Conservation (phyloP, 1,140 invertebrate species). For the Neuroterus valhalla region DNA sequence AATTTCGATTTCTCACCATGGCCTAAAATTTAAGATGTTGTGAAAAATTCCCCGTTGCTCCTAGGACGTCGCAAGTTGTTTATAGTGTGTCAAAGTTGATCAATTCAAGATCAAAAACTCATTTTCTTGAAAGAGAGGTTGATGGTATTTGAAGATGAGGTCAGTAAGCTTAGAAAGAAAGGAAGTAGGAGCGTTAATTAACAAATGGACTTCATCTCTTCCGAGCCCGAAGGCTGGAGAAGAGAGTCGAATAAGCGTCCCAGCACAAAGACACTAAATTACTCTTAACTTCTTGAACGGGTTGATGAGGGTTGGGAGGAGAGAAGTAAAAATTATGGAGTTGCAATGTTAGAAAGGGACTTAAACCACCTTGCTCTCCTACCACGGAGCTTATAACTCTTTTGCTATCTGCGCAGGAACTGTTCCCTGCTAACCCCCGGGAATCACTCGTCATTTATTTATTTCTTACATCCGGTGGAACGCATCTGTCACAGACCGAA, state of each 20-base stretch:
- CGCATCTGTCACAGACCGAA: slow-evolving; percentile 53
- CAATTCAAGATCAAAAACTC: no score
- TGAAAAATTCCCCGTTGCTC: no score
- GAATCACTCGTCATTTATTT: slow-evolving; percentile 71
- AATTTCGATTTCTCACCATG: no score
- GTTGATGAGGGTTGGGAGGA: slow-evolving; percentile 40
- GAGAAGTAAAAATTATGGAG: slow-evolving; percentile 73
- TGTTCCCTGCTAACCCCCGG: slow-evolving; percentile 58
- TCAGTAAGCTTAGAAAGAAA: slow-evolving; percentile 11
- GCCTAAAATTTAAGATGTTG: no score
- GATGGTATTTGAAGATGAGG: slow-evolving; percentile 12
- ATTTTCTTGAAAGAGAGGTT: slow-evolving; percentile 14
- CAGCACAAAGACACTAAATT: slow-evolving; percentile 69
- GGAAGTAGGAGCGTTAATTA: slow-evolving; percentile 45
- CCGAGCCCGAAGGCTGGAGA: slow-evolving; percentile 14
- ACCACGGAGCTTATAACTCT: slow-evolving; percentile 67
- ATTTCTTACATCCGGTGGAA: slow-evolving; percentile 61
- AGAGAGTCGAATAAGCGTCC: slow-evolving; percentile 38
- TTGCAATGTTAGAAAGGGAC: slow-evolving; percentile 63
- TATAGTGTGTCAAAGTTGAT: no score
- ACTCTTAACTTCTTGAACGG: slow-evolving; percentile 66
- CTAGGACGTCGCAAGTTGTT: no score
- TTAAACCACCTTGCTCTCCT: slow-evolving; percentile 56
- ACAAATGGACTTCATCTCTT: slow-evolving; percentile 32
- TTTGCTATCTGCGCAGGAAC: slow-evolving; percentile 68